A percentile compares a stretch with the other conserved stretches of the same genome.
Conservation (phyloP, 2,113 vertebrate genomes). For the Sporophila hypoxantha region DNA sequence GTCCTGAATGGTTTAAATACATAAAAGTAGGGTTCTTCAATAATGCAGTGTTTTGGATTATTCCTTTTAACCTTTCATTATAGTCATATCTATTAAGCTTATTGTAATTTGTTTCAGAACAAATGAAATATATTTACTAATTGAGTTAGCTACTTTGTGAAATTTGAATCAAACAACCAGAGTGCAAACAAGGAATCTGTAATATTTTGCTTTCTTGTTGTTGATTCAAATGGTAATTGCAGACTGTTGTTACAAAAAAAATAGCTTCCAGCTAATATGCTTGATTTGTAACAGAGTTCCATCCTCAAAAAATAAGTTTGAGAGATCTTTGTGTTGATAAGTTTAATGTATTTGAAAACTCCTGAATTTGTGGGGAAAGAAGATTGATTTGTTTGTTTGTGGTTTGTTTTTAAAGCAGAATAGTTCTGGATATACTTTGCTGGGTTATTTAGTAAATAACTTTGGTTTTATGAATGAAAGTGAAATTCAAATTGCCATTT, state of each 20-base stretch:
- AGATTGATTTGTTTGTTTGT: background rate
- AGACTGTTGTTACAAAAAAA: background rate
- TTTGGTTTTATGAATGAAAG: background rate
- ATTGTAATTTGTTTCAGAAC: background rate
- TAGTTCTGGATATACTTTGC: background rate
- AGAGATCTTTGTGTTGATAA: background rate
- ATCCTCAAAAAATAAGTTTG: background rate
- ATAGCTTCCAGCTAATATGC: background rate
- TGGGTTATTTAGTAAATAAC: background rate
- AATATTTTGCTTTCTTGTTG: background rate
- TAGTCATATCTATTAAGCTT: background rate
- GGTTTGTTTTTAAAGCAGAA: background rate
- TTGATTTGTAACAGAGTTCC: background rate
- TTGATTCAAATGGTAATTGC: background rate
- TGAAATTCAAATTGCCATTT: background rate
- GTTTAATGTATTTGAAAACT: background rate
- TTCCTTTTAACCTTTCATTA: conserved; percentile 12
- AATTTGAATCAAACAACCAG: background rate
- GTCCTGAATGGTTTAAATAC: background rate
- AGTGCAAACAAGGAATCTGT: background rate
- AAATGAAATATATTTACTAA: background rate
- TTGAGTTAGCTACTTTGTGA: background rate
- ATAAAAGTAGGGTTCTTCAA: background rate
- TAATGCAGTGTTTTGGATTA: background rate
- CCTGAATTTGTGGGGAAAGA: background rate